A percentile compares a stretch with the other conserved stretches of the same genome.
phyloP scores from a whole-genome alignment of 2,797 vertebrate genomes.

The Chiloscyllium punctatum region DNA sequence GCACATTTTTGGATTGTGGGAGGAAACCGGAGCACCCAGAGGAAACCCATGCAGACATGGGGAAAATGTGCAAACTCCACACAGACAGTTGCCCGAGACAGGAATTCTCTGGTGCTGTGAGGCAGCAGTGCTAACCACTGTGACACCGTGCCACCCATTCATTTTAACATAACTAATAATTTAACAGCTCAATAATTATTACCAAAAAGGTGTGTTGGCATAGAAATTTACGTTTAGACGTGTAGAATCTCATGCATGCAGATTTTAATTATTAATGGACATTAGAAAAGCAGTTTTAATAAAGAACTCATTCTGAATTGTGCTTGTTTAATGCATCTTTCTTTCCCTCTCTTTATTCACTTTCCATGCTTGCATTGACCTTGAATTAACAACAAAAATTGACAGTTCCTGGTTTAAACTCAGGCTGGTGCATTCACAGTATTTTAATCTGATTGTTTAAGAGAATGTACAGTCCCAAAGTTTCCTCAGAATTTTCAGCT shows the following conservation, averaged over 20 bases:
- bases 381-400: neutral
- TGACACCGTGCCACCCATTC: no score
- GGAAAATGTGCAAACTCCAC: no score
- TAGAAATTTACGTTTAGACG: neutral
- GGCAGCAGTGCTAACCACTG: no score
- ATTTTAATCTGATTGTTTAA: neutral
- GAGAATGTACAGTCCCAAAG: neutral
- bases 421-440: neutral
- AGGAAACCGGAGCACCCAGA: no score
- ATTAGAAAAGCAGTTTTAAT: neutral
- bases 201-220: neutral
- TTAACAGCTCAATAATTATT: neutral
- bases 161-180: no score
- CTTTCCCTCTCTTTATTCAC: neutral
- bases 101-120: no score
- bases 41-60: no score
- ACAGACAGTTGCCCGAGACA: no score
- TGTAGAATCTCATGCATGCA: neutral
- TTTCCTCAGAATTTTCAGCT: neutral
- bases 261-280: neutral
- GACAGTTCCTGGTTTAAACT: neutral
- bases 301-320: neutral
- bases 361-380: neutral
- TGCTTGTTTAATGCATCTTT: neutral
- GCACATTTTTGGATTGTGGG: no score